phyloP scores from a whole-genome alignment of 2,797 vertebrate genomes.

The Clarias laeviceps region DNA sequence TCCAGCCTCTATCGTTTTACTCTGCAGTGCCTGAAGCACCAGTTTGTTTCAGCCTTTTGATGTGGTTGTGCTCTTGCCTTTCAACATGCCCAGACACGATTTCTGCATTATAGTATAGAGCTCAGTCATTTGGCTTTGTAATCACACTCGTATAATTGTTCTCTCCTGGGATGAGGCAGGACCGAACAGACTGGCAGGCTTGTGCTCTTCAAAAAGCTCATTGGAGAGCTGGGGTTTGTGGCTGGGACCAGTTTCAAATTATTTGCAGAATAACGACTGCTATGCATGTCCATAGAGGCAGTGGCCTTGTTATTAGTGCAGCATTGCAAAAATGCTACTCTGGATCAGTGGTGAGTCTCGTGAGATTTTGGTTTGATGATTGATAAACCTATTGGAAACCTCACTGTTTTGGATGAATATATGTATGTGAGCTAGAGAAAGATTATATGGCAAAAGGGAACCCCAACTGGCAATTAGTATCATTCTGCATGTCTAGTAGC shows the following conservation, averaged over 20 bases:
- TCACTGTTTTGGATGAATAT: conserved; percentile 6
- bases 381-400: conserved; percentile 23
- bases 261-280: conserved; percentile 41
- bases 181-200: conserved; percentile 40
- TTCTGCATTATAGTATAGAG: conserved; percentile 42
- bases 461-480: conserved; percentile 36
- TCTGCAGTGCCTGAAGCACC: conserved; percentile 47
- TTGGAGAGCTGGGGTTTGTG: conserved; percentile 39
- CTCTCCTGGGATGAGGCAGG: conserved; percentile 30
- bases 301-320: conserved; percentile 44
- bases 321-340: conserved; percentile 26
- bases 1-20: background rate
- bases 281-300: conserved; percentile 29
- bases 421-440: conserved; percentile 6
- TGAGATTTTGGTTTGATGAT: conserved; percentile 29
- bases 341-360: conserved; percentile 10
- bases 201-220: conserved; percentile 37
- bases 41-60: conserved; percentile 14
- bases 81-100: conserved; percentile 40
- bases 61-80: conserved; percentile 21
- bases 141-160: conserved; percentile 44
- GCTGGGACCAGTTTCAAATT: conserved; percentile 44
- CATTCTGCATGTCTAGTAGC: conserved; percentile 2
- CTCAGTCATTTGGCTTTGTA: conserved; percentile 44
- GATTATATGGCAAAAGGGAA: conserved; percentile 22